A percentile compares a stretch with the other conserved stretches of the same genome.
Conservation (phyloP, 2,113 vertebrate genomes). For the Apodemus sylvaticus region DNA sequence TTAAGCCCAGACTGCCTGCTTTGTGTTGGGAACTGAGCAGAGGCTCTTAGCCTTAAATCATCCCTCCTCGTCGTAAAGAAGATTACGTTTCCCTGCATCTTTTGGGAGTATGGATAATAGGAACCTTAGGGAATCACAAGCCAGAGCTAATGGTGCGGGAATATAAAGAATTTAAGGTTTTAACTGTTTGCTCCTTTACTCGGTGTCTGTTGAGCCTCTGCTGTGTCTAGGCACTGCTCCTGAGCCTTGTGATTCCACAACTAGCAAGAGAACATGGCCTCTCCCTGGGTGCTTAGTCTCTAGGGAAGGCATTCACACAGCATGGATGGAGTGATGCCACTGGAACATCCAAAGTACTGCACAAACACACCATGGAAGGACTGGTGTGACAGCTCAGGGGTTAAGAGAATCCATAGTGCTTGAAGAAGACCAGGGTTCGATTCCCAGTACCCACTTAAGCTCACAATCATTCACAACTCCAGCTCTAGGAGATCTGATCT, state of each 20-base stretch:
- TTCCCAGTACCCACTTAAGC: not conserved
- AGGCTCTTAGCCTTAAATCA: not conserved
- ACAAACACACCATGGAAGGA: not conserved
- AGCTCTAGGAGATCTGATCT: not conserved
- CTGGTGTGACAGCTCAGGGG: not conserved
- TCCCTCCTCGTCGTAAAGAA: not conserved
- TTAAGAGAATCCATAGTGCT: not conserved
- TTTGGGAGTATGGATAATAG: not conserved
- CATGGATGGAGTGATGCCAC: not conserved
- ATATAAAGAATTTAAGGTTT: not conserved
- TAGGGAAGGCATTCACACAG: not conserved
- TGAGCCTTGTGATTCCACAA: not conserved
- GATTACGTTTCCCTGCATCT: not conserved
- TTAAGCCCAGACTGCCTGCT: not conserved
- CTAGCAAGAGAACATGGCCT: not conserved
- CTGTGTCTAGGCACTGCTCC: not conserved
- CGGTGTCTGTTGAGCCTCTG: not conserved
- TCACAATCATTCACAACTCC: not conserved
- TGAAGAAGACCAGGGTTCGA: not conserved
- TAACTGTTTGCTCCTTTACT: not conserved
- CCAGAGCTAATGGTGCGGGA: not conserved
- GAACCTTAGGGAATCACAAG: not conserved
- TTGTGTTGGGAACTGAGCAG: not conserved
- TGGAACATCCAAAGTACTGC: not conserved
- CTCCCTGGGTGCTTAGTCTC: not conserved